Evolutionary conservation across 1,140 invertebrate species (phyloP).

Genomic region (Macrobrachium nipponense): DNA sequence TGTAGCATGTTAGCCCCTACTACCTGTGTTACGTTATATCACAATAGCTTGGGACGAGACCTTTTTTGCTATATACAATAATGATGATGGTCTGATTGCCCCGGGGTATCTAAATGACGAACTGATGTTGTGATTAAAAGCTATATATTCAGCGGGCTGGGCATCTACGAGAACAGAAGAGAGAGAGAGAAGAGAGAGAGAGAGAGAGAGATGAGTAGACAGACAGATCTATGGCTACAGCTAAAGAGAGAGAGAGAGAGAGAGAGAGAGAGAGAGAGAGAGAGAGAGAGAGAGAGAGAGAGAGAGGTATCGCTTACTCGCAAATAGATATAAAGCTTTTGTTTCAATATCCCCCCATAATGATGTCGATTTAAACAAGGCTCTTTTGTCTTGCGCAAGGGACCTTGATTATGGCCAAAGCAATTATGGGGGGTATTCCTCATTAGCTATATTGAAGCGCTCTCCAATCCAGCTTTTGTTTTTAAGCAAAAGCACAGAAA

Average conservation of each 20-base stretch:
- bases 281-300: not conserved
- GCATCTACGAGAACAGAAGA: not conserved
- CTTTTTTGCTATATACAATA: constrained; percentile 16
- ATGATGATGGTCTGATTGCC: constrained; percentile 34
- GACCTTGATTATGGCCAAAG: too few relatives aligned
- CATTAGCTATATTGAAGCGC: too few relatives aligned
- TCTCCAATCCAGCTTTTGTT: too few relatives aligned
- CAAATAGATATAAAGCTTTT: too few relatives aligned
- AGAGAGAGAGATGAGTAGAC: not conserved
- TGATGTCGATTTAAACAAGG: too few relatives aligned
- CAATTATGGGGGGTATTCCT: too few relatives aligned
- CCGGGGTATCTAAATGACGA: constrained; percentile 25
- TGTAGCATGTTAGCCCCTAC: constrained; percentile 38
- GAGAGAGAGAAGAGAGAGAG: not conserved
- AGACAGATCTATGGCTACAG: too few relatives aligned
- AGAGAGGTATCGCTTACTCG: not conserved
- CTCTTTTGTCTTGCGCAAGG: too few relatives aligned
- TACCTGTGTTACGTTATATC: constrained; percentile 32
- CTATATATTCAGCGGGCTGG: too few relatives aligned
- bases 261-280: not conserved
- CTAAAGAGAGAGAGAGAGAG: too few relatives aligned
- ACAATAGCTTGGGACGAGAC: constrained; percentile 46
- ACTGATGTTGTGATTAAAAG: constrained; percentile 17
- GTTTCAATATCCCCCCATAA: too few relatives aligned
- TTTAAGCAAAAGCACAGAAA: too few relatives aligned